Evolutionary conservation across 2,113 vertebrate genomes (phyloP).

Genomic region (Laticauda laticaudata): DNA sequence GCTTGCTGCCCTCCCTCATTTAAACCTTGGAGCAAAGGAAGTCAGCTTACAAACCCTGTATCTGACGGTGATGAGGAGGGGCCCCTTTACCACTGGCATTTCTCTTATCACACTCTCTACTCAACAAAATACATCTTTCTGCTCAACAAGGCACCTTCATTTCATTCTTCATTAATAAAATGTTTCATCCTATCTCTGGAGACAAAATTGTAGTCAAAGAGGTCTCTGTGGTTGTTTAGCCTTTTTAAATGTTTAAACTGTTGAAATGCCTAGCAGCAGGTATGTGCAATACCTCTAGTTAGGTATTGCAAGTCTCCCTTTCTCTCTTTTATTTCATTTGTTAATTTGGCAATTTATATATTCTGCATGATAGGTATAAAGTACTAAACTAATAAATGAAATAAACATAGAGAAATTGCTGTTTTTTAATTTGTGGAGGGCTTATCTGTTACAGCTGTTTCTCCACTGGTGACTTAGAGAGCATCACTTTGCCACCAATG

Average conservation of each 20-base stretch:
- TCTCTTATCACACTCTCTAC: neutral
- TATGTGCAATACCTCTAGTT: neutral
- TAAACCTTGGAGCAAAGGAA: too few relatives aligned
- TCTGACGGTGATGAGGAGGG: neutral
- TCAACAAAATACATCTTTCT: neutral
- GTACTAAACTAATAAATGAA: neutral
- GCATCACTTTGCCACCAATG: neutral
- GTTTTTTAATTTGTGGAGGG: neutral
- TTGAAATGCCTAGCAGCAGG: too few relatives aligned
- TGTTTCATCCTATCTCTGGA: neutral
- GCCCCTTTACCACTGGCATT: neutral
- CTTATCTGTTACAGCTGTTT: neutral
- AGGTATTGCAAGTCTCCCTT: neutral
- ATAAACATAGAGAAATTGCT: neutral
- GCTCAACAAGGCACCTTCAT: neutral
- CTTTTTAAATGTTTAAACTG: neutral
- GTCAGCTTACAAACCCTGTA: neutral
- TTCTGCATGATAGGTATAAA: neutral
- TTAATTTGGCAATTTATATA: neutral
- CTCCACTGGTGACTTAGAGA: neutral
- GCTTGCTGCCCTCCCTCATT: neutral
- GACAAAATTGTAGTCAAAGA: neutral
- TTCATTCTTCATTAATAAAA: neutral
- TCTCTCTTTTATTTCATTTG: neutral
- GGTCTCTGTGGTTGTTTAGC: neutral